These are phyloP conservation scores for Ochropleura plecta DNA, from an alignment of 2,888 invertebrate species.

Conservation along the genomic window DNA sequence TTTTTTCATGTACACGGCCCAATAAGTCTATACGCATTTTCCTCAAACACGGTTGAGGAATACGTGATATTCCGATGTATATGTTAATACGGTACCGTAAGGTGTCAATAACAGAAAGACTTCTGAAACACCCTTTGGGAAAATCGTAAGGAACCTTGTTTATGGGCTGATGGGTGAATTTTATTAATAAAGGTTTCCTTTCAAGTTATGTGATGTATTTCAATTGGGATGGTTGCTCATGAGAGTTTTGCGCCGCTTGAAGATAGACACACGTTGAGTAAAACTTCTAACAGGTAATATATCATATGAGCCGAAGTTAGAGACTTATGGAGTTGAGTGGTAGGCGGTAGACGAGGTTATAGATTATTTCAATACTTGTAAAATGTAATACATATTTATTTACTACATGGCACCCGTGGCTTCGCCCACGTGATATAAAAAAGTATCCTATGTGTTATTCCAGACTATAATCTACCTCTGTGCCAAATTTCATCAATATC, in stretches of 20 bases:
- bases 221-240: not conserved
- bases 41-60: not conserved
- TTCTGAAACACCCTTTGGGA: not conserved
- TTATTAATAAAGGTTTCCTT: constrained; percentile 2
- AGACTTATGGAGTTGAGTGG: not conserved
- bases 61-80: not conserved
- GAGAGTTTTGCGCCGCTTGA: not conserved
- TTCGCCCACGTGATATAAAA: no score
- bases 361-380: no score
- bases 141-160: constrained; percentile 15
- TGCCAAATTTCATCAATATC: no score
- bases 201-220: not conserved
- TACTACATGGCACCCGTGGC: no score
- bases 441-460: no score
- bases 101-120: constrained; percentile 28
- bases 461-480: no score
- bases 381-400: no score
- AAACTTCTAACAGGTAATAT: not conserved
- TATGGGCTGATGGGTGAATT: not conserved
- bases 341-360: not conserved
- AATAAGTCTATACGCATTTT: constrained; percentile 3
- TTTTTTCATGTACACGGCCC: not conserved
- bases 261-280: not conserved
- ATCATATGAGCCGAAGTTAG: not conserved
- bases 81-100: constrained; percentile 23